Base-by-base conservation (phyloP, 2,888 invertebrate genomes). In the Cerastis rubricosa region DNA sequence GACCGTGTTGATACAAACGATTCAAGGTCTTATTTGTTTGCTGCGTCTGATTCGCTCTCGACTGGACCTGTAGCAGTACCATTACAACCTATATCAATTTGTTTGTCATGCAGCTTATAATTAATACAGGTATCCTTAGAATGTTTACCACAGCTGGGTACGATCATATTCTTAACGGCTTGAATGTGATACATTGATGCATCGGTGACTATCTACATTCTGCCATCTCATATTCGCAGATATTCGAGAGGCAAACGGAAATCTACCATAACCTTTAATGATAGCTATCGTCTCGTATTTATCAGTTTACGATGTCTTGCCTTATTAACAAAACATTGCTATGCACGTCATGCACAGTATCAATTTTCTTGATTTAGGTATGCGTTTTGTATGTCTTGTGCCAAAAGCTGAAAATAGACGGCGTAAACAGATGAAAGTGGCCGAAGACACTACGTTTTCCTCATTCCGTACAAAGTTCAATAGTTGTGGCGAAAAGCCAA, bases 391-490 rank as follows among this genome's bases (percentile, higher is more conserved):
- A 70, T 64, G 74, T 84, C 85, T 85, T 82, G 89, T 95, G 95
- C 95, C 96, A 96, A 95, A 92, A 90, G 76, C 91, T 90, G 74
- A 88, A 95, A 95, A 95, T 95, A 95, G 94, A 93, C 73, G 65
- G 81, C 81, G 91, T 90, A 94, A 94, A 95, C 93, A 94, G 89
- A 92, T 89, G 90, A 94, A 95, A 94, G 91, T 93, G 91, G 91
- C 91, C 88, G 92, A 91, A 93, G 89, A 93, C 89, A 89, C 84
- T 88, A 91, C 91, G 92, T 94, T 95, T 95, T 94, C 95, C 95
- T 92, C 94, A 92, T 94, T 93, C 94, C 90, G 95, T 95, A 92
- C 96, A 95, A 96, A 96, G 96, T 95, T 95, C 96, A 94, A 91
- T 91, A 90, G 85, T 88, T 90, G 89, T 95, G 96, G 96, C 95